phyloP scores from a whole-genome alignment of 2,113 vertebrate genomes.

The Sorex fumeus region DNA sequence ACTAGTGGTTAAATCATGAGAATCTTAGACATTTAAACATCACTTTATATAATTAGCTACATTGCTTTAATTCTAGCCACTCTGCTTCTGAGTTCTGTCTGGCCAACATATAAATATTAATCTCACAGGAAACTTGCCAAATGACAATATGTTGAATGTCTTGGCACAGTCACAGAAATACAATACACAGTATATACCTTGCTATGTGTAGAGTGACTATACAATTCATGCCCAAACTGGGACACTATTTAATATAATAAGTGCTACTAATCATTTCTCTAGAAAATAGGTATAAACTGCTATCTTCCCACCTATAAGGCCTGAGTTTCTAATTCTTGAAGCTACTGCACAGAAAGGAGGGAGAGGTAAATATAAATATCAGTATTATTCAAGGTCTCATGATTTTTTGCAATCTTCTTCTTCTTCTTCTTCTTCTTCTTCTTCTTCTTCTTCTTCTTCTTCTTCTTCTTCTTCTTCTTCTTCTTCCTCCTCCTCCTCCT shows the following conservation, averaged over 20 bases:
- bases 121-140: background rate
- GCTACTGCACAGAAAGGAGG: background rate
- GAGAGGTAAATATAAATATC: background rate
- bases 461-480: too few relatives aligned
- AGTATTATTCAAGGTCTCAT: constrained; percentile 34
- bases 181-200: background rate
- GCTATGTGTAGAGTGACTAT: background rate
- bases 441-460: too few relatives aligned
- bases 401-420: background rate
- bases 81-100: background rate
- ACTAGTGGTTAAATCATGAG: constrained; percentile 56
- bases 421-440: too few relatives aligned
- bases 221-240: background rate
- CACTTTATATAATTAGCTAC: constrained; percentile 60
- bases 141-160: background rate
- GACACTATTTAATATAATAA: background rate
- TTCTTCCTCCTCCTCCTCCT: too few relatives aligned
- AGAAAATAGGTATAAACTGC: constrained; percentile 5
- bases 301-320: background rate
- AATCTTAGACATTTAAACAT: constrained; percentile 53
- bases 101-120: background rate
- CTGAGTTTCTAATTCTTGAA: background rate
- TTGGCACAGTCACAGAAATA: constrained; percentile 5
- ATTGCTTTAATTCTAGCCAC: constrained; percentile 7
- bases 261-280: background rate